Evolutionary conservation across 2,888 invertebrate genomes (phyloP).

Genomic region (Cosmia pyralina): DNA sequence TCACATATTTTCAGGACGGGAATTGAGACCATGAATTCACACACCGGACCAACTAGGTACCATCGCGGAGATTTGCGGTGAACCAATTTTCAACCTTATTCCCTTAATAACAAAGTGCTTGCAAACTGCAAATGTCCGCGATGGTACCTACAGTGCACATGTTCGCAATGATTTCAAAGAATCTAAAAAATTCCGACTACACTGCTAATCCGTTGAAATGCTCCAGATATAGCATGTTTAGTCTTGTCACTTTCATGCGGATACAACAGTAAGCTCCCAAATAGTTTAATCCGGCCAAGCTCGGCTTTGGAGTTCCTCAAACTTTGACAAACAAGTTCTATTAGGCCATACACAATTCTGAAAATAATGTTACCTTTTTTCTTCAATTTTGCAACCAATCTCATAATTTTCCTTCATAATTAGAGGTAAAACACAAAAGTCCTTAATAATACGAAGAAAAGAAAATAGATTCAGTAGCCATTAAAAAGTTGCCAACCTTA

Average conservation of each 20-base stretch:
- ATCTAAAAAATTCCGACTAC: constrained; percentile 12
- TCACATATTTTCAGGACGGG: neutral
- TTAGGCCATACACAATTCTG: constrained; percentile 10
- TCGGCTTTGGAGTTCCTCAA: constrained; percentile 24
- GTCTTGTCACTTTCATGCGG: constrained; percentile 24
- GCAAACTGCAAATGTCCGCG: too few species aligned
- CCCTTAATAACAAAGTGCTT: too few species aligned
- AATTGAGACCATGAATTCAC: neutral
- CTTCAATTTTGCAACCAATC: neutral
- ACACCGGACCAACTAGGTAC: neutral
- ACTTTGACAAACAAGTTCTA: constrained; percentile 18
- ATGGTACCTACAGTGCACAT: neutral
- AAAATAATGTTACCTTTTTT: neutral
- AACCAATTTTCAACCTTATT: too few species aligned
- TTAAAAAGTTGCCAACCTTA: constrained; percentile 71
- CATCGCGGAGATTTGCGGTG: too few species aligned
- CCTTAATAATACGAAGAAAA: constrained; percentile 40
- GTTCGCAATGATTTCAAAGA: constrained; percentile 18
- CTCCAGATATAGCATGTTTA: constrained; percentile 28
- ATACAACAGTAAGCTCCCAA: constrained; percentile 41
- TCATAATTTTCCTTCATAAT: constrained; percentile 28
- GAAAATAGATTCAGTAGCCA: constrained; percentile 57
- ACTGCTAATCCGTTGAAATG: constrained; percentile 32
- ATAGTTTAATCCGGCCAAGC: constrained; percentile 39
- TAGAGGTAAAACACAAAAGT: constrained; percentile 43